Evolutionary conservation across 1,140 invertebrate species (phyloP).

Genomic region (Pseudomyrmex cubaensis): DNA sequence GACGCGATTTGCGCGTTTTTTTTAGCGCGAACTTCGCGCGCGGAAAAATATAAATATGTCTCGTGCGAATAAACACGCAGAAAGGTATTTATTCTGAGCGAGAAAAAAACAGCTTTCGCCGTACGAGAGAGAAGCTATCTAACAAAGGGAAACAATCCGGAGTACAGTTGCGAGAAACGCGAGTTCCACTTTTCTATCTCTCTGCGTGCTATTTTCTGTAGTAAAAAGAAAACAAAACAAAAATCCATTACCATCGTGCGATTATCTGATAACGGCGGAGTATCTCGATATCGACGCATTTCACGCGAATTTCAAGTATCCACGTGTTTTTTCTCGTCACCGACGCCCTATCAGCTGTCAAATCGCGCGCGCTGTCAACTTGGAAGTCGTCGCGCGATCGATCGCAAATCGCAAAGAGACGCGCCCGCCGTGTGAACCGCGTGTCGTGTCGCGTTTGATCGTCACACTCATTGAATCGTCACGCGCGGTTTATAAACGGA

Average conservation of each 20-base stretch:
- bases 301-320: background rate
- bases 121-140: slow-evolving; percentile 5
- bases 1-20: background rate
- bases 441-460: background rate
- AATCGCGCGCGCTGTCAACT: slow-evolving; percentile 10
- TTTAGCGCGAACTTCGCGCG: background rate
- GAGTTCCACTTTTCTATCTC: slow-evolving; percentile 28
- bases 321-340: background rate
- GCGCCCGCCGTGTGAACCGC: background rate
- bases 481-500: background rate
- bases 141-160: background rate
- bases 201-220: background rate
- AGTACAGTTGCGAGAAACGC: background rate
- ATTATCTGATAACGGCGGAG: slow-evolving; percentile 1
- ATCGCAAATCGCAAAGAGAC: background rate
- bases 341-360: slow-evolving; percentile 21
- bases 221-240: background rate
- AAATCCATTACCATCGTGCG: background rate
- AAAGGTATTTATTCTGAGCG: slow-evolving; percentile 5
- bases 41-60: background rate
- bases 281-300: slow-evolving; percentile 13
- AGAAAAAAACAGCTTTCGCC: background rate
- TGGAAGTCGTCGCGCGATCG: background rate
- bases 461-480: background rate
- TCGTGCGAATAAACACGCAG: background rate